Evolutionary conservation across 2,888 invertebrate genomes (phyloP), one percentile per base, ranked within the genome.

Genomic region (Protula sp.): DNA sequence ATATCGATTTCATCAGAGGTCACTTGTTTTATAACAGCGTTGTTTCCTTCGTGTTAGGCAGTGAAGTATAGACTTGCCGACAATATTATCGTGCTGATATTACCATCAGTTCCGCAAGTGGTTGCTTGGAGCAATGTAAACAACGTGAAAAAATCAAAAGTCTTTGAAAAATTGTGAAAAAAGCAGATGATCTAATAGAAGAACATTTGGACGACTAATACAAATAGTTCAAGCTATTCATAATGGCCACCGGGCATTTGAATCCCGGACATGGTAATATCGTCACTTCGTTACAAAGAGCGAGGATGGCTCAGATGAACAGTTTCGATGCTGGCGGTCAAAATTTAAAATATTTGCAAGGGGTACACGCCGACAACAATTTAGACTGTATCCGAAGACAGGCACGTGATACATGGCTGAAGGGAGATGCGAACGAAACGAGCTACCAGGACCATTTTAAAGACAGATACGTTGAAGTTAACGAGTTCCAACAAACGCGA

Each of bases 191-290:
- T n/a, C n/a, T n/a, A n/a, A n/a, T n/a, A n/a, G n/a, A n/a, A n/a
- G n/a, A n/a, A n/a, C n/a, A n/a, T n/a, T n/a, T n/a, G n/a, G n/a
- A n/a, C n/a, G n/a, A n/a, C n/a, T n/a, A n/a, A n/a, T n/a, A n/a
- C n/a, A n/a, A n/a, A n/a, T n/a, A n/a, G n/a, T n/a, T n/a, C n/a
- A n/a, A n/a, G n/a, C n/a, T n/a, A n/a, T 28, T 53, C 30, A 59
- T 30, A 48, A 76, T 76, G 76, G 69, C 76, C 2, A 74, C 76
- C 2, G 74, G 73, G 26, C 75, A 75, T 61, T 69, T 72, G 58
- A 61, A 72, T 60, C 75, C 76, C 1, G 75, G 76, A 2, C 75
- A 71, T 67, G 73, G 72, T 24, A 67, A 72, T 28, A 72, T 73
- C 26, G 71, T 74, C 9, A 66, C 73, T 29, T 62, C 66, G 30